Evolutionary conservation across 2,888 invertebrate genomes (phyloP), one percentile per base, ranked within the genome.

Genomic region (Ecliptopera silaceata): DNA sequence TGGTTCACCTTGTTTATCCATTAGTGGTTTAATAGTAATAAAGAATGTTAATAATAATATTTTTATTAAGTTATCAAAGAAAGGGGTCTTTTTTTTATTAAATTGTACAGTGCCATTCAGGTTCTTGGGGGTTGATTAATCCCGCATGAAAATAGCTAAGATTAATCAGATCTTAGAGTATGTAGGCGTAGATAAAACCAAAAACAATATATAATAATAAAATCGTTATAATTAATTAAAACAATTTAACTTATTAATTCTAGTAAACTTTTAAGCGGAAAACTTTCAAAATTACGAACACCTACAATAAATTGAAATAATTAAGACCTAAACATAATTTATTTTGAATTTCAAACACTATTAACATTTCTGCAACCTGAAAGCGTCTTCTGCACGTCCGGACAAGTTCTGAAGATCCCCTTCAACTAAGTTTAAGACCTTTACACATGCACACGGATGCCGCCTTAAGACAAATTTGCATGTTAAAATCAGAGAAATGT

Each of bases 1-100:
- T 61, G 51, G 59, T 64, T 68, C 66, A 64, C 64, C 68, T 69
- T 66, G 65, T 69, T 66, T 62, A 59, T 46, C 58, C 63, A 66
- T 66, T 62, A 66, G 45, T 49, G 55, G 48, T 59, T 57, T 56
- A 63, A 47, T 43, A 26, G 44, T 32, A 17, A 56, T 55, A 17
- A 43, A 39, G 32, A 36, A 42, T 42, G 42, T 12, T 45, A 46
- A 41, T 34, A 38, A 48, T 32, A 48, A 46, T 49, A 47, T 51
- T 59, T 59, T 64, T 61, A 66, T 64, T 51, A 39, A 64, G 61
- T 64, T 66, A 61, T 61, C 56, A 60, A 52, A 53, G 29, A 31
- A 53, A 57, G 54, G 57, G 61, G 50, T 54, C 32, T 41, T 26
- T 51, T 55, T 6, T 46, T 26, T 5, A 45, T 34, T 4, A 34